Base-by-base conservation (phyloP, 2,113 vertebrate species). In the Rousettus leschenaultii region DNA sequence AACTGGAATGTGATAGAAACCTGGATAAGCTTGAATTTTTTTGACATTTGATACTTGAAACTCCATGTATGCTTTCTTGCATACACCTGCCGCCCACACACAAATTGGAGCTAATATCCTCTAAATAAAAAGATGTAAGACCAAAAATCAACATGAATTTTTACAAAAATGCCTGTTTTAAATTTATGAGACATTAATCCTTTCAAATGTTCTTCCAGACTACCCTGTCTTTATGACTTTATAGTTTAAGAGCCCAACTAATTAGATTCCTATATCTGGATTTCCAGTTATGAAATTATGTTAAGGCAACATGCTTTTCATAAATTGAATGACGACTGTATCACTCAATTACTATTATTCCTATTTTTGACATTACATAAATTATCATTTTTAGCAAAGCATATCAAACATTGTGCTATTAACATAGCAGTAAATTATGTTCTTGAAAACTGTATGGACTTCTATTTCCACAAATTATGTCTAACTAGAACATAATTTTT, bases 251-350 rank as follows among this genome's bases (percentile, higher is more conserved):
- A 93, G 33, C 14, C 53, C 53, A 92, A 90, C 5, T 79, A 82
- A 89, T 97, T 96, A 79, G 73, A 93, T 96, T 93, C 53, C 57
- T 91, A 7, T 89, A 95, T 95, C 90, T 96, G 59, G 89, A 94
- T 87, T 96, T 96, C 53, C n/a, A 85, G 40, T 43, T 77, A 95
- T 78, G 48, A 92, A 96, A 96, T 92, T 92, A 95, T 61, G 48
- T 93, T 88, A 96, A 74, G 66, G 59, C 24, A 94, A 65, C 79
- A 91, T 85, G 63, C 43, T 95, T 94, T 96, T 96, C 45, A 96
- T 86, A 94, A 96, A 92, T 33, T 91, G 91, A 82, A 96, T 96
- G 86, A 92, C 63, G n/a, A 71, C 14, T 66, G 0, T 48, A 59
- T 71, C 43, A 75, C 45, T 92, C n/a, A 75, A 95, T 90, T 89